Evolutionary conservation across 1,140 invertebrate species (phyloP), one percentile per base, ranked within the genome.

Genomic region (Lycorma delicatula): DNA sequence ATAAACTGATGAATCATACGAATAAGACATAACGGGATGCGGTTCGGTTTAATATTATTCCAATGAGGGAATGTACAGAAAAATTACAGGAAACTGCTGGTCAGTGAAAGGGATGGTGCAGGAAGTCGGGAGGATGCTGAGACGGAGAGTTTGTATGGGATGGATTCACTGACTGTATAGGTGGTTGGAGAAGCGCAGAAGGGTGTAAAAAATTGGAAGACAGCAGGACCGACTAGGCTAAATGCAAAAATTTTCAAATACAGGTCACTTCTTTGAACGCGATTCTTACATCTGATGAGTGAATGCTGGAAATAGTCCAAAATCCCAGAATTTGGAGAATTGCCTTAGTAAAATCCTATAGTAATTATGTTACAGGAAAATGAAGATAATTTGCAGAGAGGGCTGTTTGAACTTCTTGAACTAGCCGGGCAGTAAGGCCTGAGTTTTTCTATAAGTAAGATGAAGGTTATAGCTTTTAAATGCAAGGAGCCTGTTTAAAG

Each of bases 251-350:
- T 3, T 41, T 41, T 13, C n/a, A n/a, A n/a, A n/a, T n/a, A n/a
- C n/a, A n/a, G n/a, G n/a, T n/a, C n/a, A n/a, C 20, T 41, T 20
- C 20, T 12, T 13, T 13, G 20, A 41, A 16, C 20, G 20, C n/a
- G 36, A 41, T 41, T 41, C 36, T 41, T 41, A 20, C 36, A 41
- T 41, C 36, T 41, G n/a, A 16, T 41, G 36, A 41, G 20, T n/a
- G n/a, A n/a, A n/a, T n/a, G n/a, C n/a, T n/a, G n/a, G n/a, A n/a
- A n/a, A n/a, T n/a, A n/a, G n/a, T n/a, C n/a, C n/a, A n/a, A n/a
- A n/a, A n/a, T n/a, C n/a, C n/a, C n/a, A n/a, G n/a, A n/a, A n/a
- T n/a, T n/a, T n/a, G n/a, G n/a, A n/a, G n/a, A n/a, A n/a, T n/a
- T n/a, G n/a, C n/a, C n/a, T n/a, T n/a, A n/a, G n/a, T n/a, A n/a